phyloP scores from a whole-genome alignment of 1,140 invertebrate species.

The Drosophila subobscura region DNA sequence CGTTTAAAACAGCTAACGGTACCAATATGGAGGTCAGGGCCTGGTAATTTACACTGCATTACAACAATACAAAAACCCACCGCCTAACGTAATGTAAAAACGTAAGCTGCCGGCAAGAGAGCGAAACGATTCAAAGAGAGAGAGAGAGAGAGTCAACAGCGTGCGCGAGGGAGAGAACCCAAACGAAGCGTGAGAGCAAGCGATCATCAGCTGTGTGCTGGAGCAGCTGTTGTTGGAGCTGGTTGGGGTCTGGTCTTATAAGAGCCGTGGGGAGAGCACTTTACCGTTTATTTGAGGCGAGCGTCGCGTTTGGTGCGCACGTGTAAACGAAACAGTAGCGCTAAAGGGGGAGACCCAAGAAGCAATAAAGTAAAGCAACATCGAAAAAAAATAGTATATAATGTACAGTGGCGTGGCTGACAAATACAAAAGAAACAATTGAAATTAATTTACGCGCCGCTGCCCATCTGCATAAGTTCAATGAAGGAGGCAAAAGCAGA shows the following conservation, averaged over 20 bases:
- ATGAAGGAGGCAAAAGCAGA: conserved; percentile 52
- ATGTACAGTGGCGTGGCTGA: conserved; percentile 37
- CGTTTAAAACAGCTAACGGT: conserved; percentile 5
- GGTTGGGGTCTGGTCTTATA: conserved; percentile 50
- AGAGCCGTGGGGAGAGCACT: conserved; percentile 56
- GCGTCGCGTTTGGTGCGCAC: conserved; percentile 52
- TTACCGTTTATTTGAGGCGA: conserved; percentile 53
- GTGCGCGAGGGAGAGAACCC: conserved; percentile 12
- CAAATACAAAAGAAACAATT: conserved; percentile 58
- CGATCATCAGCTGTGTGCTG: conserved; percentile 29
- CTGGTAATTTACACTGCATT: background rate
- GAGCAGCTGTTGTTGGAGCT: conserved; percentile 51
- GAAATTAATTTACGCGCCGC: conserved; percentile 72
- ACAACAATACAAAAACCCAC: conserved; percentile 10
- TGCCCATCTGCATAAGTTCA: conserved; percentile 75
- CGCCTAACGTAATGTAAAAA: conserved; percentile 20
- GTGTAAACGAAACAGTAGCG: conserved; percentile 18
- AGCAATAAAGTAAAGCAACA: conserved; percentile 5
- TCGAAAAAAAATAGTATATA: conserved; percentile 54
- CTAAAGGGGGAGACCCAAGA: conserved; percentile 1
- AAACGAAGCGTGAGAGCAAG: conserved; percentile 1
- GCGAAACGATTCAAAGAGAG: conserved; percentile 1
- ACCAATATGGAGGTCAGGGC: conserved; percentile 33
- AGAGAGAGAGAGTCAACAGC: conserved; percentile 5
- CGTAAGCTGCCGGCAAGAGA: conserved; percentile 37